Base-by-base conservation (phyloP, 2,113 vertebrate species). In the Psammodynastes pulverulentus region DNA sequence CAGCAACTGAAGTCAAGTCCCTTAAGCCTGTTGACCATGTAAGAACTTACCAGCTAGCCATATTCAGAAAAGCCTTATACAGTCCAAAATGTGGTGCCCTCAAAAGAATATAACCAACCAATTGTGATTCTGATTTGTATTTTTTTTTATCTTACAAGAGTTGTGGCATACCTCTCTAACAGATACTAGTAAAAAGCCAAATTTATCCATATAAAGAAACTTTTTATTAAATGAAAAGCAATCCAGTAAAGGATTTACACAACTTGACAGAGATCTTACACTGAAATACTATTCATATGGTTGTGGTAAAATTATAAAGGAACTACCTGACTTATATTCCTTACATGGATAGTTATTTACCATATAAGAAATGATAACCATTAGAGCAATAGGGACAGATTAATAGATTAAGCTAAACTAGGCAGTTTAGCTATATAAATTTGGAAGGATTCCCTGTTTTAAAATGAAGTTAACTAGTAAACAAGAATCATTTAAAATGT, bases 21-120 rank as follows among this genome's bases (percentile, higher is more conserved):
- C 97, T 99, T 92, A 98, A 96, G 96, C 98, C 98, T 94, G 96
- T 99, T 97, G 97, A 97, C 96, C 97, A 98, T 26, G 98, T 98
- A 97, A 98, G 98, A 95, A 86, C 29, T 92, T 91, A 53, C n/a
- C 94, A 88, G 86, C 21, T 88, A 92, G 45, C 29, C 56, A 89
- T 88, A 87, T 93, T 86, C 79, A 90, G 26, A 1, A 52, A 89
- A 29, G 91, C 62, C 46, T 0, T 0, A 51, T 94, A 89, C 79
- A 62, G 45, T 93, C 92, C 86, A 94, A 92, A 56, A 94, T 94
- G 34, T 86, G 4, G 23, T 86, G 3, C 3, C 72, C 10, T 10
- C 53, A 45, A 45, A 79, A 93, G 1, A 43, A 48, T 39, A 26
- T 21, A 46, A 52, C 15, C 84, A 26, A 56, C 84, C 90, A 86